Evolutionary conservation across 1,140 invertebrate species (phyloP).

Genomic region (Zaprionus ornatus): DNA sequence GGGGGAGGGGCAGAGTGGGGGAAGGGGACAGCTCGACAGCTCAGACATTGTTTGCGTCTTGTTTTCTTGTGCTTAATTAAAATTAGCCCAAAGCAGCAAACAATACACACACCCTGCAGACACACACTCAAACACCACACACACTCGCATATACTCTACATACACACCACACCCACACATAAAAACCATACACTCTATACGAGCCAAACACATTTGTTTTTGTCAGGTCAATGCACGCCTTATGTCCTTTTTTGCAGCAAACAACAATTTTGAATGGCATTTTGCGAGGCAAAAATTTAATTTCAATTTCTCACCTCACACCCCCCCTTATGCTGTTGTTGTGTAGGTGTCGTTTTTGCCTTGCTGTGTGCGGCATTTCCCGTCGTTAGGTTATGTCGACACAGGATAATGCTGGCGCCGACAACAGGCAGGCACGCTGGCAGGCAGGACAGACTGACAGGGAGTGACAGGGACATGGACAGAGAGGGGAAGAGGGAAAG

Average conservation of each 20-base stretch:
- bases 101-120: neutral
- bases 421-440: neutral
- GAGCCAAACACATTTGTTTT: constrained; percentile 16
- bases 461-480: constrained; percentile 34
- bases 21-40: neutral
- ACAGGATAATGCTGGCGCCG: constrained; percentile 60
- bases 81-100: constrained; percentile 62
- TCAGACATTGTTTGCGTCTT: constrained; percentile 28
- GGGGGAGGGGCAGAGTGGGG: neutral
- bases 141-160: constrained; percentile 11
- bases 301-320: constrained; percentile 55
- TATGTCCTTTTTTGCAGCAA: constrained; percentile 51
- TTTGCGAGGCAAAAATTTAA: constrained; percentile 63
- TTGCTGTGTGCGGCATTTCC: constrained; percentile 52
- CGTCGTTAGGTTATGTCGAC: constrained; percentile 46
- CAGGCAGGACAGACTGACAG: constrained; percentile 23
- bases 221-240: constrained; percentile 50
- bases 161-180: constrained; percentile 18
- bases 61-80: constrained; percentile 62
- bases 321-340: neutral
- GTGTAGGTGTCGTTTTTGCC: constrained; percentile 2
- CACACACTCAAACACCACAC: constrained; percentile 25
- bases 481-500: neutral
- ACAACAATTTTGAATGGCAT: constrained; percentile 56
- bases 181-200: neutral